Conservation (phyloP, 1,140 invertebrate species). For the Panagrolaimus sp. region DNA sequence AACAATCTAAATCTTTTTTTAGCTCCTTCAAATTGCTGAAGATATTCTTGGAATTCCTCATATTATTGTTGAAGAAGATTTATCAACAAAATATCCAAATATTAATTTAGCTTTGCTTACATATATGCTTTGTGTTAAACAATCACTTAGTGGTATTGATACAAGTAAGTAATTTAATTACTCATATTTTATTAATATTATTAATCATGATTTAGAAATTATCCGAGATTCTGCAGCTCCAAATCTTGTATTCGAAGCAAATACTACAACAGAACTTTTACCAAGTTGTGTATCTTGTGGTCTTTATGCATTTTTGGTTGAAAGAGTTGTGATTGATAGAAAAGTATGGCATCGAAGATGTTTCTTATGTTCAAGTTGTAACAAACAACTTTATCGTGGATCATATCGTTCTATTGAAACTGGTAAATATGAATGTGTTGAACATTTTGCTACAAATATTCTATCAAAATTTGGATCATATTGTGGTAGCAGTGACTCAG, state of each 20-base stretch:
- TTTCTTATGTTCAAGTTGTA: constrained; percentile 5
- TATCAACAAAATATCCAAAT: constrained; percentile 2
- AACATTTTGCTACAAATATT: constrained; percentile 8
- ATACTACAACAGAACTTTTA: not conserved
- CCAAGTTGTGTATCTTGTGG: constrained; percentile 9
- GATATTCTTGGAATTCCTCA: constrained; percentile 10
- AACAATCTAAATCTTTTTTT: not conserved
- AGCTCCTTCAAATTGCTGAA: constrained; percentile 14
- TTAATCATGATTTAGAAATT: constrained; percentile 12
- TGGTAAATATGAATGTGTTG: constrained; percentile 9
- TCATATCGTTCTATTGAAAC: constrained; percentile 2
- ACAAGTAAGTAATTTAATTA: constrained; percentile 2
- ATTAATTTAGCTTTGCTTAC: constrained; percentile 3
- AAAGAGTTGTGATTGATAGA: constrained; percentile 1
- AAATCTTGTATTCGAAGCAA: constrained; percentile 1
- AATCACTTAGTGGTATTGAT: constrained; percentile 13
- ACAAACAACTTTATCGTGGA: constrained; percentile 1
- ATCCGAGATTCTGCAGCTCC: not conserved
- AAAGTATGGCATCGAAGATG: constrained; percentile 17
- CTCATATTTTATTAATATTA: not conserved
- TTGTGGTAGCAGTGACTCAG: not conserved
- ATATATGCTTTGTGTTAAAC: constrained; percentile 10
- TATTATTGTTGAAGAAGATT: constrained; percentile 8
- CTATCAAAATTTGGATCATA: not conserved
- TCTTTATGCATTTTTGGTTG: constrained; percentile 12